Evolutionary conservation across 2,113 vertebrate species (phyloP).

Genomic region (Nycticebus coucang): DNA sequence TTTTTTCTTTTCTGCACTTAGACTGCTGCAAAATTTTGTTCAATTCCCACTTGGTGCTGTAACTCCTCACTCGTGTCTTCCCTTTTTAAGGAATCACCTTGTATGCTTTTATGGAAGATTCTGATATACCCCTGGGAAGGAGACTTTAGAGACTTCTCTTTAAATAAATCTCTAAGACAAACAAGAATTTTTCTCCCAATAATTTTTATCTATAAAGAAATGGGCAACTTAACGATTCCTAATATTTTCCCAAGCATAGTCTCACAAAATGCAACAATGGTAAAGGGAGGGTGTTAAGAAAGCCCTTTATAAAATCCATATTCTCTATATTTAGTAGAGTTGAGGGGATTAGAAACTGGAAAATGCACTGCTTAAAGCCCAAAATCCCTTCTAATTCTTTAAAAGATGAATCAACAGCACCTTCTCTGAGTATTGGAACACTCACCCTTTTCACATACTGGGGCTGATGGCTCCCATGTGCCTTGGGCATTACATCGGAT

Average conservation of each 20-base stretch:
- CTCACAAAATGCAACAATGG: not conserved
- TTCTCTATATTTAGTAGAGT: not conserved
- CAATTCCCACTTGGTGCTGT: not conserved
- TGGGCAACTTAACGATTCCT: not conserved
- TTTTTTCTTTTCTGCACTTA: not conserved
- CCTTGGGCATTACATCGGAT: constrained; percentile 68
- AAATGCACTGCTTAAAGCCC: not conserved
- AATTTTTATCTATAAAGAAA: not conserved
- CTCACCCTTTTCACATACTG: constrained; percentile 78
- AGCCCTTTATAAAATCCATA: not conserved
- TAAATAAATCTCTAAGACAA: constrained; percentile 2
- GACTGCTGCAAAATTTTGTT: not conserved
- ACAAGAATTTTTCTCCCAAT: not conserved
- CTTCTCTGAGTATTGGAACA: not conserved
- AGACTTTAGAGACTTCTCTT: not conserved
- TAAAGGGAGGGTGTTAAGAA: not conserved
- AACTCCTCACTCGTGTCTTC: not conserved
- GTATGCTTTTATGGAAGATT: not conserved
- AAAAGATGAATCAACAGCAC: not conserved
- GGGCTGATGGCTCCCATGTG: constrained; percentile 63
- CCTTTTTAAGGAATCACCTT: not conserved
- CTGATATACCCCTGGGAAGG: not conserved
- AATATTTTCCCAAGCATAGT: not conserved
- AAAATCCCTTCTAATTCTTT: not conserved
- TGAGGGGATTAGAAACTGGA: not conserved